Evolutionary conservation across 2,888 invertebrate genomes (phyloP).

Genomic region (Macrophya alboannulata): DNA sequence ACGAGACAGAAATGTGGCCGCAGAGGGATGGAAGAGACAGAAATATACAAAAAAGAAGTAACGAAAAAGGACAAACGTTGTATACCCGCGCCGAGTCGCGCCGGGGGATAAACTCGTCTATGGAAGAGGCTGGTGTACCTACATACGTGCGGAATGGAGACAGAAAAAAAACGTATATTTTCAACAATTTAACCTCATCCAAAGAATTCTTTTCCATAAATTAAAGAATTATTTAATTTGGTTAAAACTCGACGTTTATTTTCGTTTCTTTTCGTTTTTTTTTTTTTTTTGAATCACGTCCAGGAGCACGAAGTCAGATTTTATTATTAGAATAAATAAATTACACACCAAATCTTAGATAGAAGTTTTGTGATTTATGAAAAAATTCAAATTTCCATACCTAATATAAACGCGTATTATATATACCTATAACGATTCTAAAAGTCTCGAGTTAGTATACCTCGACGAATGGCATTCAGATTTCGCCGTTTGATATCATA

Average conservation of each 20-base stretch:
- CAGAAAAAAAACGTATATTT: background rate
- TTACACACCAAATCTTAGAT: background rate
- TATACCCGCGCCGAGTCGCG: background rate
- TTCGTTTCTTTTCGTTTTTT: background rate
- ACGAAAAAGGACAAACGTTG: background rate
- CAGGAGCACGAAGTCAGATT: background rate
- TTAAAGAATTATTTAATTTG: background rate
- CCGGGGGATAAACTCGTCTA: background rate
- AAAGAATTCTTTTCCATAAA: background rate
- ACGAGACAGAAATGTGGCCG: slow-evolving; percentile 37
- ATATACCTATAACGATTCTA: background rate
- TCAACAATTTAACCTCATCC: background rate
- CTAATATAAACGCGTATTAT: background rate
- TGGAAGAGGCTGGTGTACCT: background rate
- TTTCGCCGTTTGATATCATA: background rate
- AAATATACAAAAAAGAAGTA: slow-evolving; percentile 49
- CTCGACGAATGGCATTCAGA: background rate
- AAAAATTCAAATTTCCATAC: background rate
- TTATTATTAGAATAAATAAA: background rate
- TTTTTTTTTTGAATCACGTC: background rate
- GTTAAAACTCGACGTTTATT: background rate
- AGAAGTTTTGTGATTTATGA: background rate
- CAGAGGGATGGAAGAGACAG: slow-evolving; percentile 57
- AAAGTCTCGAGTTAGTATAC: background rate
- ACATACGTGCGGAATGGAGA: background rate